Percentiles rank a stretch among this genome's conserved stretches.
Evolutionary conservation across 2,113 vertebrate species (phyloP).

Genomic region (Bubo blakistoni): DNA sequence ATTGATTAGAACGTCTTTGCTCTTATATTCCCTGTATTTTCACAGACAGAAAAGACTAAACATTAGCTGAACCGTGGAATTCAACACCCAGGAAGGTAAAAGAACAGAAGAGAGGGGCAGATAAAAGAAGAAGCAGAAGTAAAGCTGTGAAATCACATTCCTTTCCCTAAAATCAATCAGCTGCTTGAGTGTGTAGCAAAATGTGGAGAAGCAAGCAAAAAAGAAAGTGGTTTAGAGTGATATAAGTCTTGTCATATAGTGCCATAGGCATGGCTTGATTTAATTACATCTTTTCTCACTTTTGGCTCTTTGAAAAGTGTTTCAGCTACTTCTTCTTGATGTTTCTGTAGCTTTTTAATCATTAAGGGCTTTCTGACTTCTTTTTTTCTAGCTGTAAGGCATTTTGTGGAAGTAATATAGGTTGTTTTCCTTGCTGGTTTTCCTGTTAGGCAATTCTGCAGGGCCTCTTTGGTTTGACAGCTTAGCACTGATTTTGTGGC

Average conservation of each 20-base stretch:
- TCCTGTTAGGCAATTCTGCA: conserved; percentile 52
- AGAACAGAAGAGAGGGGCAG: background rate
- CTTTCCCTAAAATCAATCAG: background rate
- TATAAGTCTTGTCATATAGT: background rate
- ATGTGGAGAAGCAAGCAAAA: background rate
- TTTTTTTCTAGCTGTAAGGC: conserved; percentile 41
- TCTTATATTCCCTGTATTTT: background rate
- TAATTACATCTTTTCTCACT: background rate
- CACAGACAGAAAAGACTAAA: background rate
- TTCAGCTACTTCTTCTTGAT: conserved; percentile 34
- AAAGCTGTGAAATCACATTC: background rate
- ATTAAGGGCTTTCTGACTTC: conserved; percentile 11
- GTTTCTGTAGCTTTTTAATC: conserved; percentile 56
- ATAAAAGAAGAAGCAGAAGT: background rate
- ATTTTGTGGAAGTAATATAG: conserved; percentile 12
- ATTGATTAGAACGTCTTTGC: background rate
- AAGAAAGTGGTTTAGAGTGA: background rate
- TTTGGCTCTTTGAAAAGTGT: background rate
- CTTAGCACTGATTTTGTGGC: conserved; percentile 36
- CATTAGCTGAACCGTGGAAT: rapidly evolving
- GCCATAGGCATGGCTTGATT: background rate
- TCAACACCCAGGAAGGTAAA: background rate
- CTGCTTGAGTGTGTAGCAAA: background rate
- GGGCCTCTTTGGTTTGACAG: conserved; percentile 56
- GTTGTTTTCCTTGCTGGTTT: conserved; percentile 54